phyloP scores from a whole-genome alignment of 2,797 vertebrate species.

The Onychomys arenicola region DNA sequence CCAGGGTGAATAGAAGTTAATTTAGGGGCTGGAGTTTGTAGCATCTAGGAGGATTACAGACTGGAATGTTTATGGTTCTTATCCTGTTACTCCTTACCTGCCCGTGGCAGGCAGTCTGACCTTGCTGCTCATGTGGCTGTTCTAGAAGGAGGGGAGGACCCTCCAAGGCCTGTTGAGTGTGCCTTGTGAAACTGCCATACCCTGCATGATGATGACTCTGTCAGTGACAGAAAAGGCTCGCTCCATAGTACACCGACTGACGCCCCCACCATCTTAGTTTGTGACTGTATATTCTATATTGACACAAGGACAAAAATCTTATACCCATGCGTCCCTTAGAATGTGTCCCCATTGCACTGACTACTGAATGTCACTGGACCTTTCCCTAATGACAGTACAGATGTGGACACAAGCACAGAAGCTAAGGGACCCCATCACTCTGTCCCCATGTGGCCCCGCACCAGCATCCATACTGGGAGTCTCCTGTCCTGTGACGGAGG shows the following conservation, averaged over 20 bases:
- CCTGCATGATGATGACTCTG: background rate
- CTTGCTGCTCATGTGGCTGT: background rate
- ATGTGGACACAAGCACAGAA: accelerated
- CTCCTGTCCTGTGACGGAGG: background rate
- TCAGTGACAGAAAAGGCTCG: too few species aligned
- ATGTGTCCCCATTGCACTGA: background rate
- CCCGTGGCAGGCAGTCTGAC: background rate
- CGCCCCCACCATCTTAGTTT: too few species aligned
- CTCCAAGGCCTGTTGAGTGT: background rate
- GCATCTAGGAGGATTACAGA: background rate
- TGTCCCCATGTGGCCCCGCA: background rate
- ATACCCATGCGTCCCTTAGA: background rate
- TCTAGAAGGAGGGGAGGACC: background rate
- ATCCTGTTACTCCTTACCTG: background rate
- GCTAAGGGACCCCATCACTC: accelerated
- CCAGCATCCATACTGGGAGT: background rate
- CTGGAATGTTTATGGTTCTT: background rate
- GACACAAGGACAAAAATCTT: background rate
- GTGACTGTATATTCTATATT: background rate
- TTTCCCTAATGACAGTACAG: background rate
- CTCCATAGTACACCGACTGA: background rate
- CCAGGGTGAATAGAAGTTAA: background rate
- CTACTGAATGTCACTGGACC: background rate
- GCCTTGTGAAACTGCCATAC: background rate
- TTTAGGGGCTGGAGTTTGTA: background rate